Conservation (phyloP, 2,113 vertebrate species). For the Megatriorchis doriae region DNA sequence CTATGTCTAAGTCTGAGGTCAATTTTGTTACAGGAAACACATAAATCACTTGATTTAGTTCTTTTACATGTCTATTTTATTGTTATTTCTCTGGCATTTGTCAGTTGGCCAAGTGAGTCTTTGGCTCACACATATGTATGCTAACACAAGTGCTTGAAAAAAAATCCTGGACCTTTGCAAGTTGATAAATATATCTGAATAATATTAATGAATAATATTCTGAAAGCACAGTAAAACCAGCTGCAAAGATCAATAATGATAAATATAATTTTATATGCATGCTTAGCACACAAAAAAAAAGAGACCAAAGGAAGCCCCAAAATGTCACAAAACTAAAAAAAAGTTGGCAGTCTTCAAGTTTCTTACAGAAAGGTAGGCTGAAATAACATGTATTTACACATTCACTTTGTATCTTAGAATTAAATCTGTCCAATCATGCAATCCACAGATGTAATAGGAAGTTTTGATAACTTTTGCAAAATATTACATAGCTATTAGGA, state of each 20-base stretch:
- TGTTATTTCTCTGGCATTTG: background rate
- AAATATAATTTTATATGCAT: background rate
- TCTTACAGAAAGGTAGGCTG: background rate
- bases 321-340: background rate
- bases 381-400: background rate
- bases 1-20: background rate
- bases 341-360: background rate
- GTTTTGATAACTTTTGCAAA: constrained; percentile 52
- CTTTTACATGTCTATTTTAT: background rate
- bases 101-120: background rate
- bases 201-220: background rate
- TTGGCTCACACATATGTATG: background rate
- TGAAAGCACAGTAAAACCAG: constrained; percentile 6
- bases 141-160: background rate
- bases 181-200: background rate
- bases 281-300: background rate
- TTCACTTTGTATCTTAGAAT: background rate
- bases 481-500: constrained; percentile 54
- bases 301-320: background rate
- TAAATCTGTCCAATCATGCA: background rate
- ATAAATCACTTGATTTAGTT: background rate
- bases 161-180: background rate
- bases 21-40: background rate
- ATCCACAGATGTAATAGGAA: background rate
- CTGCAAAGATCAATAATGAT: background rate